A percentile compares a stretch with the other conserved stretches of the same genome.
Conservation (phyloP, 2,797 vertebrate genomes). For the Gymnoscopelus braueri region DNA sequence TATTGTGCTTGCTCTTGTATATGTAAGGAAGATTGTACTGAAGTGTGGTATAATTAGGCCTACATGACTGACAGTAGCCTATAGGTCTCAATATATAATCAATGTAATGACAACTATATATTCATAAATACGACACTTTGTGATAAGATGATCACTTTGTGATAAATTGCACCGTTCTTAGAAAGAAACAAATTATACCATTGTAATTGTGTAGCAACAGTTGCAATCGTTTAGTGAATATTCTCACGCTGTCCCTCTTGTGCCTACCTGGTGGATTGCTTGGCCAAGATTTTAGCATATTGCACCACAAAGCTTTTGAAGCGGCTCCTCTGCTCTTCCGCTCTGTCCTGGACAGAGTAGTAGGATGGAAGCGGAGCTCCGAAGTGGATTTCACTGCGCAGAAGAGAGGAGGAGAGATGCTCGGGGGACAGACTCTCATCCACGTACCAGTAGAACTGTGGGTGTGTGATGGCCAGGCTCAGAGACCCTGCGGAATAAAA, state of each 20-base stretch:
- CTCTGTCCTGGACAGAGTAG: slow-evolving; percentile 92
- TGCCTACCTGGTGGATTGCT: slow-evolving; percentile 94
- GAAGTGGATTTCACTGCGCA: slow-evolving; percentile 95
- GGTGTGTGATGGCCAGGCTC: slow-evolving; percentile 96
- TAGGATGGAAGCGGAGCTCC: slow-evolving; percentile 93
- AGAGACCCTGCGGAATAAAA: slow-evolving; percentile 84
- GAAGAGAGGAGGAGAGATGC: slow-evolving; percentile 90
- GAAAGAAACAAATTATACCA: background rate
- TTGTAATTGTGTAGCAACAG: background rate
- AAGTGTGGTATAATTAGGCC: too few relatives aligned
- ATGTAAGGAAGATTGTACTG: too few relatives aligned
- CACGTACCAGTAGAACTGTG: slow-evolving; percentile 99
- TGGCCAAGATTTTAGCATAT: slow-evolving; percentile 91
- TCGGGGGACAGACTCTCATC: slow-evolving; percentile 92
- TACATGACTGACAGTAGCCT: too few relatives aligned
- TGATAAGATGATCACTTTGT: too few relatives aligned
- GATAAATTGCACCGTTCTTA: too few relatives aligned
- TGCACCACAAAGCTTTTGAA: slow-evolving; percentile 95
- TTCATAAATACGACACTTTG: too few relatives aligned
- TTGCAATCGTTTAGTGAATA: background rate
- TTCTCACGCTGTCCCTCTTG: background rate
- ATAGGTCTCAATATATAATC: too few relatives aligned
- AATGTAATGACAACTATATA: too few relatives aligned
- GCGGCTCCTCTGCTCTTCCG: slow-evolving; percentile 88
- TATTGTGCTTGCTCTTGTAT: too few relatives aligned